Evolutionary conservation across 2,113 vertebrate genomes (phyloP).

Genomic region (Forbesichthys agassizii): DNA sequence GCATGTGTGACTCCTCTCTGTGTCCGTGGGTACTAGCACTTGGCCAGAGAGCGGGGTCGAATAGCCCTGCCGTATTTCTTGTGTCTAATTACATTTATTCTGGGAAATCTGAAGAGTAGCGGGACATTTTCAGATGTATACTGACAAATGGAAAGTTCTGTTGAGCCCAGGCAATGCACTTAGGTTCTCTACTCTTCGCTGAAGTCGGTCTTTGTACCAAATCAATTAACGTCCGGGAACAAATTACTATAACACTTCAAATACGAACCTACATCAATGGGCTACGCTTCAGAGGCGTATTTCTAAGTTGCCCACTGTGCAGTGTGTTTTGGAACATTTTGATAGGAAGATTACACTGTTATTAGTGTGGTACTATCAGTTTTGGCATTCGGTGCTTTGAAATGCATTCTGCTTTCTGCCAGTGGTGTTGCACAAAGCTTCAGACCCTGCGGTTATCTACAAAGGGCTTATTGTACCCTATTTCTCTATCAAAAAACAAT

Average conservation of each 20-base stretch:
- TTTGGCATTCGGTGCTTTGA: constrained; percentile 52
- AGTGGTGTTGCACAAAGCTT: constrained; percentile 53
- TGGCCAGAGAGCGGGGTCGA: not conserved
- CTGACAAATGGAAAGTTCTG: not conserved
- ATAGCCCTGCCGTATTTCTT: not conserved
- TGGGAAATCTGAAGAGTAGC: not conserved
- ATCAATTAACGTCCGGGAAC: constrained; percentile 38
- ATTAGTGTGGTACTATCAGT: constrained; percentile 60
- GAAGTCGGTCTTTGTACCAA: constrained; percentile 8
- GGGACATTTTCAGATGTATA: not conserved
- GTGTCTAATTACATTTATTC: not conserved
- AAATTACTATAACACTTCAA: constrained; percentile 38
- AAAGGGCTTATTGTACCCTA: constrained; percentile 67
- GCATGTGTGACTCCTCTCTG: not conserved
- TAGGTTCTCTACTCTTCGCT: not conserved
- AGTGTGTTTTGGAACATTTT: constrained; percentile 53
- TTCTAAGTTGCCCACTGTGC: constrained; percentile 36
- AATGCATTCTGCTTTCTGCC: constrained; percentile 55
- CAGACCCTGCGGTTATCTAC: constrained; percentile 63
- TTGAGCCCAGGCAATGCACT: constrained; percentile 6
- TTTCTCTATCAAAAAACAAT: constrained; percentile 64
- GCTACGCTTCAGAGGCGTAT: constrained; percentile 28
- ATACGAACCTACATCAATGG: constrained; percentile 23
- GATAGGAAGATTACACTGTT: constrained; percentile 59
- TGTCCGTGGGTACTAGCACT: constrained; percentile 5